Conservation (phyloP, 2,113 vertebrate genomes). For the Mohoua ochrocephala region DNA sequence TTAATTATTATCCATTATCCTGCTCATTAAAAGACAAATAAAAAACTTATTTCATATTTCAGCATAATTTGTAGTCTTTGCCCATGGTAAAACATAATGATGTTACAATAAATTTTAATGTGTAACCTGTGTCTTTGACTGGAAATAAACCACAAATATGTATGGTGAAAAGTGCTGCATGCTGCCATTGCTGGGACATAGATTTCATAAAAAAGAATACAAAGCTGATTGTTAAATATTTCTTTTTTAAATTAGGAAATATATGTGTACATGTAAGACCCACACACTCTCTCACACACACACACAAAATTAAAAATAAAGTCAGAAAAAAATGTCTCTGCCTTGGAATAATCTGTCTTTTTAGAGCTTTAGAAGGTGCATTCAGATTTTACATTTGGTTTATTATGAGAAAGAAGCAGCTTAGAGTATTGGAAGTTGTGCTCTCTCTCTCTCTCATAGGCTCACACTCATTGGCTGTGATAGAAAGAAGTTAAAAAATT, state of each 20-base stretch:
- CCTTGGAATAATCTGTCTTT: not conserved
- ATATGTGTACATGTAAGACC: not conserved
- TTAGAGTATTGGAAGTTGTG: not conserved
- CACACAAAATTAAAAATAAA: not conserved
- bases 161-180: not conserved
- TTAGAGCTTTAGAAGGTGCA: not conserved
- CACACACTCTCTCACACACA: no score
- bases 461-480: not conserved
- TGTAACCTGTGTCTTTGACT: not conserved
- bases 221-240: not conserved
- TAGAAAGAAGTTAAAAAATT: not conserved
- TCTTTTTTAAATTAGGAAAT: not conserved
- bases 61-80: not conserved
- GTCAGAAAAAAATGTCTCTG: not conserved
- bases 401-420: not conserved
- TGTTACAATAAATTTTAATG: not conserved
- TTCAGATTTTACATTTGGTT: not conserved
- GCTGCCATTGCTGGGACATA: rapidly evolving
- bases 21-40: not conserved
- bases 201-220: not conserved
- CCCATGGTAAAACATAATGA: not conserved
- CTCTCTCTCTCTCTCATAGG: not conserved
- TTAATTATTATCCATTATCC: constrained; percentile 17
- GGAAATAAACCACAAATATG: not conserved
- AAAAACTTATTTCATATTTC: not conserved